Conservation (phyloP, 1,140 invertebrate species). For the Hyles euphorbiae region DNA sequence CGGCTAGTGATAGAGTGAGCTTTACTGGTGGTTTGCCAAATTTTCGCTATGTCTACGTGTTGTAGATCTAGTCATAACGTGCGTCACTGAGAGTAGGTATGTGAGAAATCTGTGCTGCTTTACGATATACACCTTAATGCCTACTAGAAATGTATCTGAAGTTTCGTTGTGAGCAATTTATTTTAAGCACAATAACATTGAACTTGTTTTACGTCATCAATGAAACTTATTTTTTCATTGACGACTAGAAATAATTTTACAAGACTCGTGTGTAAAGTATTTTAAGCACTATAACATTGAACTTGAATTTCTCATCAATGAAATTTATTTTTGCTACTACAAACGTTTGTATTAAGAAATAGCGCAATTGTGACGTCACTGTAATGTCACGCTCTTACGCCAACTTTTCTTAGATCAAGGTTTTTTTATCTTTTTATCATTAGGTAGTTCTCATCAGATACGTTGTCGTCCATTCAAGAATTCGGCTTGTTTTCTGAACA, state of each 20-base stretch:
- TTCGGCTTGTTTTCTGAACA: too few species aligned
- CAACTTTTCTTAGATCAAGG: too few species aligned
- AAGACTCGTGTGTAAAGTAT: background rate
- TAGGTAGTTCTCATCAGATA: too few species aligned
- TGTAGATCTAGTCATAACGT: constrained; percentile 21
- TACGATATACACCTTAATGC: constrained; percentile 23
- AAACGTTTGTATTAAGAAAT: too few species aligned
- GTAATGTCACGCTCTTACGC: too few species aligned
- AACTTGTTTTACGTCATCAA: constrained; percentile 28
- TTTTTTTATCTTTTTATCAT: too few species aligned
- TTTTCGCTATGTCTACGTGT: constrained; percentile 2
- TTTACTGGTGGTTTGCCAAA: constrained; percentile 27
- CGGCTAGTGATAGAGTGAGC: constrained; percentile 27
- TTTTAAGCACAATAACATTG: constrained; percentile 34
- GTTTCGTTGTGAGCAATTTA: constrained; percentile 22
- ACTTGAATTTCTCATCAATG: background rate
- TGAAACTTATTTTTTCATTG: constrained; percentile 21
- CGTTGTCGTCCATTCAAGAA: too few species aligned
- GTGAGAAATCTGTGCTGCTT: constrained; percentile 9
- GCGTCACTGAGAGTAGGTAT: constrained; percentile 5
- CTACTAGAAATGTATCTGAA: constrained; percentile 18
- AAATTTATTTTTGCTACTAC: too few species aligned
- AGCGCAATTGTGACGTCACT: too few species aligned
- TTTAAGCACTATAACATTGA: background rate
- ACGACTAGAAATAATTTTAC: background rate